Evolutionary conservation across 2,113 vertebrate species (phyloP), one percentile per base, ranked within the genome.

Genomic region (Conger conger): DNA sequence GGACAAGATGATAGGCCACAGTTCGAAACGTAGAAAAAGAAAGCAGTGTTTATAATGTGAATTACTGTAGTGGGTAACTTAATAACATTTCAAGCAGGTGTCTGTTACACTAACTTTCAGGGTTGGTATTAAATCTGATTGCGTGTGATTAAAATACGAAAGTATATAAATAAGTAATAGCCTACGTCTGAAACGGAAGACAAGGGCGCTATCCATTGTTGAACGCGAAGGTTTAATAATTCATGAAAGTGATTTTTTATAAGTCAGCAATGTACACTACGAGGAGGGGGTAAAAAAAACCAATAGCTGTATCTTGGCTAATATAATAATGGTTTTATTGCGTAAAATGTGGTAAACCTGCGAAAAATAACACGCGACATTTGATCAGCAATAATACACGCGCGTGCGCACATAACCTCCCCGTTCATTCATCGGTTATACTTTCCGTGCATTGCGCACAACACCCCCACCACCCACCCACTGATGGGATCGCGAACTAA

Each of bases 131-230:
- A 27, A 13, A 30, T 73, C n/a, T 73, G 68, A 30, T 73, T 33
- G 68, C 68, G 33, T 37, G 40, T 80, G 17, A 42, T 80, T 45
- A 45, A 45, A 80, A 80, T 53, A 81, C 36, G 23, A 84, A 84
- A 50, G 42, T 35, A 45, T 68, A 84, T 84, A 79, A 79, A 84
- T 84, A 84, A 79, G 81, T 81, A 83, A 38, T 50, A 73, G n/a
- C n/a, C n/a, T n/a, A n/a, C 50, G 27, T 40, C 13, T 20, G 78
- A 63, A 85, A 85, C 42, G 17, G 78, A 84, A 79, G 45, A n/a
- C 45, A 30, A 73, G 30, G 2, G 17, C 63, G 37, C n/a, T 33
- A 27, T 42, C 73, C 63, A 36, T 17, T 30, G 78, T 57, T 17
- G 57, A 84, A 50, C 45, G 54, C 80, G 27, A 42, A 38, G 35